Conservation (phyloP, 2,797 vertebrate species). For the Dicrostonyx torquatus region DNA sequence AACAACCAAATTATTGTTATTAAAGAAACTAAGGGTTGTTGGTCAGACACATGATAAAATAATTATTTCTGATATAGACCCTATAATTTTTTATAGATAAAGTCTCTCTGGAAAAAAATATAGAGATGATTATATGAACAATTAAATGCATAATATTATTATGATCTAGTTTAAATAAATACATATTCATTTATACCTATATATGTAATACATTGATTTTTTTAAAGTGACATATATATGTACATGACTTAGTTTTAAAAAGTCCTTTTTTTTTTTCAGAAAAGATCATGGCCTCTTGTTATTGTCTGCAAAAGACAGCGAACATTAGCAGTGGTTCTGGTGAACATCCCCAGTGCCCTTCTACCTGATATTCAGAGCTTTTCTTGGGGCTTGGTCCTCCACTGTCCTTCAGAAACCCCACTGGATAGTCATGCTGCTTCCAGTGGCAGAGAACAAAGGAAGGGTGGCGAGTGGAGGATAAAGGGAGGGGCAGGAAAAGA, state of each 20-base stretch:
- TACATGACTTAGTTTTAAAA: not conserved
- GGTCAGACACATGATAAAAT: not conserved
- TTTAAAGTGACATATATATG: not conserved
- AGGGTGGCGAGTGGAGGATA: accelerated
- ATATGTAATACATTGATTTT: not conserved
- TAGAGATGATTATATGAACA: not conserved
- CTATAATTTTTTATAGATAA: not conserved
- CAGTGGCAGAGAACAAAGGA: not conserved
- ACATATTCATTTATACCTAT: not conserved
- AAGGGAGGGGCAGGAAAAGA: not conserved
- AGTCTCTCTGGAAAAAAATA: not conserved
- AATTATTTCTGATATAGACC: not conserved
- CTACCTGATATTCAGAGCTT: not conserved
- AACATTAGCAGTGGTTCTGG: not conserved
- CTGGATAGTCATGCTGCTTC: not conserved
- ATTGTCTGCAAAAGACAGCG: not conserved
- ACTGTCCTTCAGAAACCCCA: not conserved
- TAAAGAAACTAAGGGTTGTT: not conserved
- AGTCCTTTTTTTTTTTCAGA: not conserved
- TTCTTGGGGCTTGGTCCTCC: not conserved
- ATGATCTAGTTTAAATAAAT: not conserved
- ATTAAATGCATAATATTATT: not conserved
- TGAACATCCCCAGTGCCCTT: not conserved
- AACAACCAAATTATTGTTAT: not conserved
- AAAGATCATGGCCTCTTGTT: not conserved